These are phyloP conservation scores for Bombus picipes DNA, from an alignment of 1,140 invertebrate species.

Conservation along the genomic window DNA sequence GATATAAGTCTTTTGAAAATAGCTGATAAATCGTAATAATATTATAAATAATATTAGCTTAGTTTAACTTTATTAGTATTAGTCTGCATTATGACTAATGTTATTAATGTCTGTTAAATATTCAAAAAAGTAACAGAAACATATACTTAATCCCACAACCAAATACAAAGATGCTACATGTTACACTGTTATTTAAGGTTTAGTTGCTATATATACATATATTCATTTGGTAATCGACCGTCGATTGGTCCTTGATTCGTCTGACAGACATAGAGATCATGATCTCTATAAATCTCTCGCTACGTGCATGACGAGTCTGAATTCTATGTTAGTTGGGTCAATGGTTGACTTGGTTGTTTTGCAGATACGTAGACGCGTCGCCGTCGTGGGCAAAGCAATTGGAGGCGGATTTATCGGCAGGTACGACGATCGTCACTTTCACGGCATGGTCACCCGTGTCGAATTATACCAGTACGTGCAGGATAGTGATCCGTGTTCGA, in stretches of 20 bases:
- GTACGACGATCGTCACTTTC: slow-evolving; percentile 85
- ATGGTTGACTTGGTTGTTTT: slow-evolving; percentile 20
- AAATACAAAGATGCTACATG: too few relatives aligned
- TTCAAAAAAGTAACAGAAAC: too few relatives aligned
- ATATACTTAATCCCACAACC: too few relatives aligned
- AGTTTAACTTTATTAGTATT: too few relatives aligned
- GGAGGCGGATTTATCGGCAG: slow-evolving; percentile 84
- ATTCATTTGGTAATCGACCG: neutral
- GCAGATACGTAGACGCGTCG: slow-evolving; percentile 84
- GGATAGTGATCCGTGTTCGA: slow-evolving; percentile 85
- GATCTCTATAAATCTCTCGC: neutral
- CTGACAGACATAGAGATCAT: neutral
- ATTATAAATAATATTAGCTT: too few relatives aligned
- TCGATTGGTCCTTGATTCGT: neutral
- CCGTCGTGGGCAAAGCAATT: slow-evolving; percentile 87
- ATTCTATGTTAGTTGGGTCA: neutral
- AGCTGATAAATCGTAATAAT: too few relatives aligned
- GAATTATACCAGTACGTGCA: slow-evolving; percentile 84
- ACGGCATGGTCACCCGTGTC: slow-evolving; percentile 84
- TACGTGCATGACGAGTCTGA: too few relatives aligned
- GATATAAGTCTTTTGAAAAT: too few relatives aligned
- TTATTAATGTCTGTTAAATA: too few relatives aligned
- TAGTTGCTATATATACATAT: too few relatives aligned
- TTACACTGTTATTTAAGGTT: too few relatives aligned
- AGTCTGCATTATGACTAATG: too few relatives aligned